Base-by-base conservation (phyloP, 2,797 vertebrate genomes). In the Eutrigla gurnardus region DNA sequence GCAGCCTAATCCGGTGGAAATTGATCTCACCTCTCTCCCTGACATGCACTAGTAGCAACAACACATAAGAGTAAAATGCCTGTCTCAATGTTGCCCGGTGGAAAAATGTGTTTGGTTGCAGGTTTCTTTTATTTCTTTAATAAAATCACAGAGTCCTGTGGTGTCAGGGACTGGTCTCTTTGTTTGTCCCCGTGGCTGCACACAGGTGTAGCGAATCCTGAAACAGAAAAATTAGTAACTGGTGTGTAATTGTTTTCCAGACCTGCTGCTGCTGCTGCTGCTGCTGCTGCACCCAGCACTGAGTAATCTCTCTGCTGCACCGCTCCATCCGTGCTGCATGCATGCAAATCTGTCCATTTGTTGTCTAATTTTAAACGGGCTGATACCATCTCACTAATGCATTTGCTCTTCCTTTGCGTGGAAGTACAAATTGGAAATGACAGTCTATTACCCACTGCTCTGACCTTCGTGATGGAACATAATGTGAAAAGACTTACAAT, bases 1-100 rank as follows among this genome's bases (percentile, higher is more conserved):
- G 90, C 93, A 78, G 89, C 83, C 89, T 94, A 94, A 94, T 95
- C 94, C 92, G 84, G 89, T 91, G 88, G 91, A 94, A 94, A 95
- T 93, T 92, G 93, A 94, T 94, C 92, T 91, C 92, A 92, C 90
- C 92, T 93, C 91, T 87, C 75, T 86, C 64, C 59, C 85, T 89
- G 93, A 93, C 91, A 93, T 77, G 87, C 84, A 80, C 77, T 40
- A 65, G 75, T 58, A 86, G 75, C 70, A 86, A 87, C 90, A 89
- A 90, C 82, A 91, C 89, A 91, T 80, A 87, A 86, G 83, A 86
- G 82, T 73, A 84, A 85, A 90, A 90, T 62, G 82, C 80, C 73
- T 62, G 61, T 81, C 68, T 88, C 84, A 17, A 61, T 87, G 82
- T 85, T 82, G 73, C 85, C 88, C 86, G 67, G 71, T 87, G 83